Base-by-base conservation (phyloP, 2,888 invertebrate species). In the Caenorhabditis becei region DNA sequence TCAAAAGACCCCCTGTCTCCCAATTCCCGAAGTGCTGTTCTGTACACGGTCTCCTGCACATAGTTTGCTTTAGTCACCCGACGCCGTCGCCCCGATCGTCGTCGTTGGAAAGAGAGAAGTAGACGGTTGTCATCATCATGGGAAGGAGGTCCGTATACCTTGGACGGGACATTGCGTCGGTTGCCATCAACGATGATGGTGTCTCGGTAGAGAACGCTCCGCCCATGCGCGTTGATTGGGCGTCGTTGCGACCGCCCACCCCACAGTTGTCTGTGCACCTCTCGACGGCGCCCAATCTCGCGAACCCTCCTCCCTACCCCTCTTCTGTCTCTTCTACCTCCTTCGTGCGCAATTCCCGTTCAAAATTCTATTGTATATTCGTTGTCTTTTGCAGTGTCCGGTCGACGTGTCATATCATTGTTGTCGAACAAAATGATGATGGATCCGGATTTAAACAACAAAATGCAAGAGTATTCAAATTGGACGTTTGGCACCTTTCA, bases 401-500 rank as follows among this genome's bases (percentile, higher is more conserved):
- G 63, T 54, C 72, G 51, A 80, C 79, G 72, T 69, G 79, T 80
- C 72, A 79, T 79, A 79, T 75, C 75, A 69, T 80, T 70, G 63
- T 80, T 75, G 65, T 75, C 65, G 37, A 49, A 61, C 51, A 83
- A 69, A 80, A 85, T 82, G 78, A 83, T 79, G 79, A 83, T 83
- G 83, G 83, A 81, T 67, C 74, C 83, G 71, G 83, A 85, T 58
- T 70, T 83, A 51, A 83, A 78, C 70, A 83, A 78, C 70, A 83
- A 83, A 53, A 85, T 85, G 85, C 77, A 83, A 37, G 81, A 81
- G 11, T 83, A 85, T 59, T 70, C 75, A 11, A 61, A 61, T 23
- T 81, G 83, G 79, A 37, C 77, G n/a, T 65, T 77, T 16, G 71
- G 71, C 35, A 70, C 58, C 26, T 85, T 85, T 47, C 69, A 75